Percentiles rank a stretch among this genome's conserved stretches.
Evolutionary conservation across 1,140 invertebrate genomes (phyloP).

Genomic region (Oreohelix idahoensis): DNA sequence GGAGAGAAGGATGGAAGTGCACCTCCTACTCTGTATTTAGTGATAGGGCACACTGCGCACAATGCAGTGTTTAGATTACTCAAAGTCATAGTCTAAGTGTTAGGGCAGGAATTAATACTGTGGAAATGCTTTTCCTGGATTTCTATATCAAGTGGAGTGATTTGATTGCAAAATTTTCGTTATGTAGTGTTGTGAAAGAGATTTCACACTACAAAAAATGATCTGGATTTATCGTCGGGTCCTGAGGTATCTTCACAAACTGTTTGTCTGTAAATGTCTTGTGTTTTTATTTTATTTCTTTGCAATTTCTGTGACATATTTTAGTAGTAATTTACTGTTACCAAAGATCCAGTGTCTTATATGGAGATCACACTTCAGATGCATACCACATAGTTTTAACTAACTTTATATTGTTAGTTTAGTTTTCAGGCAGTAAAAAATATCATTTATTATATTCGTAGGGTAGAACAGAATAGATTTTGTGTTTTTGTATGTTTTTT

Average conservation of each 20-base stretch:
- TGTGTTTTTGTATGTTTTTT: too few species aligned
- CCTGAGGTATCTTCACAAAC: neutral
- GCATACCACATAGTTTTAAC: too few species aligned
- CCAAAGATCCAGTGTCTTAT: too few species aligned
- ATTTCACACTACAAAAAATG: conserved; percentile 8
- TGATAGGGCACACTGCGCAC: conserved; percentile 72
- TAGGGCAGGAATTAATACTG: conserved; percentile 7
- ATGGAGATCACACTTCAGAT: too few species aligned
- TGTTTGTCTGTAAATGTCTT: conserved; percentile 19
- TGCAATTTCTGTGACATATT: neutral
- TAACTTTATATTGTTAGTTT: neutral
- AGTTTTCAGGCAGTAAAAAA: neutral
- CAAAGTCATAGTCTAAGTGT: conserved; percentile 57
- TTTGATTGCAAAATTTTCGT: neutral
- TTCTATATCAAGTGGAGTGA: conserved; percentile 21
- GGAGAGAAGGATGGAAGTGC: neutral
- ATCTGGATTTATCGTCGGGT: neutral
- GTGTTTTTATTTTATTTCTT: neutral
- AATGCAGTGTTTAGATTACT: conserved; percentile 74
- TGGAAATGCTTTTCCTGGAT: conserved; percentile 6
- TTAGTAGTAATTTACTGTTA: neutral
- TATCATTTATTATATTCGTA: too few species aligned
- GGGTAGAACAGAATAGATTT: too few species aligned
- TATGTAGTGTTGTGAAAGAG: conserved; percentile 14
- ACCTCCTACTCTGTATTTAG: neutral